Conservation (phyloP, 2,113 vertebrate species). For the Onychostruthus taczanowskii region DNA sequence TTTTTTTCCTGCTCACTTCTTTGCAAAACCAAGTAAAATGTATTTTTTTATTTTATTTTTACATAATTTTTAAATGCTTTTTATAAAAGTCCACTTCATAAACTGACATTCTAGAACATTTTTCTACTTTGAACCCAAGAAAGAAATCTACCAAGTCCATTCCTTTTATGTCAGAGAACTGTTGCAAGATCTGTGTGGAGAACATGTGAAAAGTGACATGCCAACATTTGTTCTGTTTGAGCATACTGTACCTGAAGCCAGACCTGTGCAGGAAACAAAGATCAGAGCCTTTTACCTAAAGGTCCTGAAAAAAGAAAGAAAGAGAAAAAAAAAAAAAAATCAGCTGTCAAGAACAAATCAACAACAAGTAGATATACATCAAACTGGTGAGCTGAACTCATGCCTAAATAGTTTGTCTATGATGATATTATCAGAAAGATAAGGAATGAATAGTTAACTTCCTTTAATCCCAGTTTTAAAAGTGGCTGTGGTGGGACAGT, state of each 20-base stretch:
- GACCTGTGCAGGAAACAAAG: neutral
- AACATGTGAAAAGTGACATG: neutral
- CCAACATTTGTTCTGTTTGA: slow-evolving; percentile 6
- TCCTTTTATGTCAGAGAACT: neutral
- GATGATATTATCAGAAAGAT: slow-evolving; percentile 43
- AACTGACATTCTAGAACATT: neutral
- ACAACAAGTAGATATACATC: slow-evolving; percentile 30
- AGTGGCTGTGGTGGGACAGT: slow-evolving; percentile 6
- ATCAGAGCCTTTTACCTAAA: neutral
- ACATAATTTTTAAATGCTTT: neutral
- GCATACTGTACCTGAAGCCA: neutral
- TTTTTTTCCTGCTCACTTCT: neutral
- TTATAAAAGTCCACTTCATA: neutral
- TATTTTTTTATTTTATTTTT: neutral
- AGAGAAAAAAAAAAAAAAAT: neutral
- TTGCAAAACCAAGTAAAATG: neutral
- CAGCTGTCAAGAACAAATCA: slow-evolving; percentile 7
- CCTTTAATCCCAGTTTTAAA: slow-evolving; percentile 20
- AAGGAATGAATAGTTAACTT: slow-evolving; percentile 24
- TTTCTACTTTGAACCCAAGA: neutral
- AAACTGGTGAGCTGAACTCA: slow-evolving; percentile 20
- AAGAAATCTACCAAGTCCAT: neutral
- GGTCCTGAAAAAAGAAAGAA: neutral
- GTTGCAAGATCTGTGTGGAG: neutral
- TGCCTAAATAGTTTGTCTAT: slow-evolving; percentile 30